phyloP scores from a whole-genome alignment of 2,888 invertebrate species.

The Macrostomum cliftonense region DNA sequence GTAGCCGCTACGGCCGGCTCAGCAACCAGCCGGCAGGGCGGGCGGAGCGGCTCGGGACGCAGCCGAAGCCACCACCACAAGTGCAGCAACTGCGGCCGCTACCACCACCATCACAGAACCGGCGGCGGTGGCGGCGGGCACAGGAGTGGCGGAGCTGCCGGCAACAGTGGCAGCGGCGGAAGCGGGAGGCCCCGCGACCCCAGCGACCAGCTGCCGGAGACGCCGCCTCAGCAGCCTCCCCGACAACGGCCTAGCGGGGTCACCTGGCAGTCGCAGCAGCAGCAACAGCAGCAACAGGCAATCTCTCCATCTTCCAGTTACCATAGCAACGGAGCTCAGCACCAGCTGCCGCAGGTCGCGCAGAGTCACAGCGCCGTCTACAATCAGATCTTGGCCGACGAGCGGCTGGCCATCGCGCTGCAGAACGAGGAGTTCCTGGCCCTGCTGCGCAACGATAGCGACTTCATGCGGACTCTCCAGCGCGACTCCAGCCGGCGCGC shows the following conservation, averaged over 20 bases:
- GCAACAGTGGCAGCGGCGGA: no score
- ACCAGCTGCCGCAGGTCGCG: neutral
- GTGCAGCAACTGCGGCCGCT: no score
- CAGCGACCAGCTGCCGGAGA: no score
- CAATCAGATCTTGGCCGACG: conserved; percentile 55
- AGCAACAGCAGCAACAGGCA: neutral
- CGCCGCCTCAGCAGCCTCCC: neutral
- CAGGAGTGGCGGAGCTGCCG: no score
- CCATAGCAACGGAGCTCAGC: neutral
- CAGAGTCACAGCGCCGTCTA: conserved; percentile 33
- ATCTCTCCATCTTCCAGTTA: neutral
- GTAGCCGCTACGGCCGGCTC: no score
- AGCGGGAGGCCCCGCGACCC: no score
- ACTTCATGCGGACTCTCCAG: conserved; percentile 63
- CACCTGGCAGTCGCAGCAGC: neutral
- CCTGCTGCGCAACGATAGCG: conserved; percentile 62
- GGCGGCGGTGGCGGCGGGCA: no score
- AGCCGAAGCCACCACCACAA: conserved; percentile 25
- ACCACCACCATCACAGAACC: no score
- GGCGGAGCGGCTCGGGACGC: conserved; percentile 7
- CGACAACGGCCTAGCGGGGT: conserved; percentile 11
- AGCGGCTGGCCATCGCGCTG: conserved; percentile 55
- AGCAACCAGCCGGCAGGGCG: conserved; percentile 1
- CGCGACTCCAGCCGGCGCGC: conserved; percentile 38
- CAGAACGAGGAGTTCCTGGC: conserved; percentile 78